Evolutionary conservation across 1,140 invertebrate species (phyloP).

Genomic region (Drosophila parabipectinata): DNA sequence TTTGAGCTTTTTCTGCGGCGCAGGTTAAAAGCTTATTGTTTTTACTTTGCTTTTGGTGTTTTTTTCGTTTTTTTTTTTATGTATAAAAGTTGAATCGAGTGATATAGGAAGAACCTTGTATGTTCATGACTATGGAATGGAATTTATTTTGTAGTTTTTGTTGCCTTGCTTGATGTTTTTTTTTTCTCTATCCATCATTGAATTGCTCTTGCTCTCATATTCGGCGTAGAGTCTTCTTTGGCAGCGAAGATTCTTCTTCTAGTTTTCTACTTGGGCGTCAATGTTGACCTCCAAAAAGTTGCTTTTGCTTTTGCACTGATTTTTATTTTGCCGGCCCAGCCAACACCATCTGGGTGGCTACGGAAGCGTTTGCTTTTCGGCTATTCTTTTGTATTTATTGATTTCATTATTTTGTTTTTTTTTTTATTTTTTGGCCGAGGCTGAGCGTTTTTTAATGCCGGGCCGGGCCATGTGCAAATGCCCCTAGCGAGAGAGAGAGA

Average conservation of each 20-base stretch:
- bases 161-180: conserved; percentile 11
- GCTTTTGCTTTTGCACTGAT: conserved; percentile 40
- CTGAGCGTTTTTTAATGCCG: conserved; percentile 59
- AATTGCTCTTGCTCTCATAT: conserved; percentile 12
- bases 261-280: conserved; percentile 58
- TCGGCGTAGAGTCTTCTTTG: conserved; percentile 4
- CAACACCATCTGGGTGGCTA: conserved; percentile 18
- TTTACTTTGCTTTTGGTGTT: conserved; percentile 37
- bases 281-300: conserved; percentile 63
- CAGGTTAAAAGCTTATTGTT: conserved; percentile 55
- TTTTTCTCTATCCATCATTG: conserved; percentile 31
- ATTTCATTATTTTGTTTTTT: conserved; percentile 32
- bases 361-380: conserved; percentile 39
- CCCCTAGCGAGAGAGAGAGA: conserved; percentile 5
- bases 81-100: conserved; percentile 47
- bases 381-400: conserved; percentile 45
- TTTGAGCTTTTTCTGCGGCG: conserved; percentile 55
- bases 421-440: conserved; percentile 18
- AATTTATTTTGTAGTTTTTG: conserved; percentile 74
- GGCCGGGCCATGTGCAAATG: conserved; percentile 68
- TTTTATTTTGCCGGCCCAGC: conserved; percentile 50
- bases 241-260: conserved; percentile 31
- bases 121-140: conserved; percentile 79
- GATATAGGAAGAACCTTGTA: conserved; percentile 83
- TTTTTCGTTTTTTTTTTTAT: conserved; percentile 35